These are phyloP conservation scores for Caenorhabditis wallacei DNA, from an alignment of 2,888 invertebrate species.

Conservation along the genomic window DNA sequence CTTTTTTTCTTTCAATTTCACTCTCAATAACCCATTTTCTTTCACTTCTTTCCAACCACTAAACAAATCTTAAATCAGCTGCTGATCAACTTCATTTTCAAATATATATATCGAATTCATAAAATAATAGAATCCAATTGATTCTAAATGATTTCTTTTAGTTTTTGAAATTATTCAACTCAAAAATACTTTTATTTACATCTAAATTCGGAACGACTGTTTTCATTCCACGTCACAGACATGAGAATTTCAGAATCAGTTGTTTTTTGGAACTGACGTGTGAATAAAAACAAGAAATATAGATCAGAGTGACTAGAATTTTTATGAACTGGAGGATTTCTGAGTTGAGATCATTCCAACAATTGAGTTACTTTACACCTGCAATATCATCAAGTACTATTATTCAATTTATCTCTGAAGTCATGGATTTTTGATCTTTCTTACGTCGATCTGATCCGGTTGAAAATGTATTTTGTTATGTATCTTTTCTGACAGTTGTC, in stretches of 20 bases:
- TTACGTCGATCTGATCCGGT: neutral
- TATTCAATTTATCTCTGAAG: neutral
- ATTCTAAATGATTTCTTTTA: neutral
- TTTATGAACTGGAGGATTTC: neutral
- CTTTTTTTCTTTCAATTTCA: neutral
- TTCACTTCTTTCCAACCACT: neutral
- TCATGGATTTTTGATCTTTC: neutral
- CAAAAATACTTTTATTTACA: neutral
- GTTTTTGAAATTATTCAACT: neutral
- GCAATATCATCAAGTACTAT: neutral
- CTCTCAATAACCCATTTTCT: conserved; percentile 9
- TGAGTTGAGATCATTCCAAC: neutral
- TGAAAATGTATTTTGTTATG: neutral
- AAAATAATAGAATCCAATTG: neutral
- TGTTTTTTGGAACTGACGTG: conserved; percentile 31
- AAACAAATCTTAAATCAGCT: conserved; percentile 17
- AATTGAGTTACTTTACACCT: neutral
- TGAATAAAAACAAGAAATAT: conserved; percentile 9
- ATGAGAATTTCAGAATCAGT: conserved; percentile 16
- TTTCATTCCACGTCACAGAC: conserved; percentile 9
- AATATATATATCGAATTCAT: neutral
- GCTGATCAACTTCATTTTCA: conserved; percentile 7
- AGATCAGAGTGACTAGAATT: neutral
- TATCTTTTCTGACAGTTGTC: too few species aligned
- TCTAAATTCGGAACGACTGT: neutral